Conservation (phyloP, 2,113 vertebrate genomes). For the Entomyzon cyanotis region DNA sequence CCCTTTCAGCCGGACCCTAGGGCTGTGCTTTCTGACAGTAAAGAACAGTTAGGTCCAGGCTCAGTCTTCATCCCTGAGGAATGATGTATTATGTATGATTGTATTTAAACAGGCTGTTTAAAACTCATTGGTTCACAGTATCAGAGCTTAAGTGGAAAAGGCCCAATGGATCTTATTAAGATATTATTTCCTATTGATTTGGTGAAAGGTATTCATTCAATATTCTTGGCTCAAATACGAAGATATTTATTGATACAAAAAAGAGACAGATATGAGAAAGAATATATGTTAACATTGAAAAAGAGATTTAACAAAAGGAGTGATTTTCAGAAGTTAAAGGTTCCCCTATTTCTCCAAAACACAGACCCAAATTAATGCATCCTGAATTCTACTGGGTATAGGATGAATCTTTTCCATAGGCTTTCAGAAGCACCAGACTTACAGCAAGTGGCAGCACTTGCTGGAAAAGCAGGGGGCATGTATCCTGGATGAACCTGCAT, state of each 20-base stretch:
- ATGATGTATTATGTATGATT: not conserved
- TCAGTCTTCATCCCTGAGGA: conserved; percentile 59
- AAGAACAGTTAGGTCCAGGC: conserved; percentile 25
- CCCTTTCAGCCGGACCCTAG: not conserved
- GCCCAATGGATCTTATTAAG: not conserved
- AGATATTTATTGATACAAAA: not conserved
- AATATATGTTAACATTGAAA: not conserved
- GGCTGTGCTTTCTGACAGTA: not conserved
- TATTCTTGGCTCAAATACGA: not conserved
- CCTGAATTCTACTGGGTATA: not conserved
- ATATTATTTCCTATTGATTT: not conserved
- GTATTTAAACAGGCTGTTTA: conserved; percentile 17
- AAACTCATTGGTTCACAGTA: conserved; percentile 32
- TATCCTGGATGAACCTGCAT: not conserved
- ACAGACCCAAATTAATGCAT: not conserved
- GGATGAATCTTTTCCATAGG: not conserved
- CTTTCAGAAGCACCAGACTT: not conserved
- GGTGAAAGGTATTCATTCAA: not conserved
- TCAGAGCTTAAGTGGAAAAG: conserved; percentile 10
- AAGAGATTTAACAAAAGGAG: not conserved
- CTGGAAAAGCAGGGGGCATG: not conserved
- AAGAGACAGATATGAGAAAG: not conserved
- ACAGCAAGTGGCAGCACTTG: not conserved
- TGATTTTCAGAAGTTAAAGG: not conserved
- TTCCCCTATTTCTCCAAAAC: not conserved